Evolutionary conservation across 2,113 vertebrate species (phyloP).

Genomic region (Eleginops maclovinus): DNA sequence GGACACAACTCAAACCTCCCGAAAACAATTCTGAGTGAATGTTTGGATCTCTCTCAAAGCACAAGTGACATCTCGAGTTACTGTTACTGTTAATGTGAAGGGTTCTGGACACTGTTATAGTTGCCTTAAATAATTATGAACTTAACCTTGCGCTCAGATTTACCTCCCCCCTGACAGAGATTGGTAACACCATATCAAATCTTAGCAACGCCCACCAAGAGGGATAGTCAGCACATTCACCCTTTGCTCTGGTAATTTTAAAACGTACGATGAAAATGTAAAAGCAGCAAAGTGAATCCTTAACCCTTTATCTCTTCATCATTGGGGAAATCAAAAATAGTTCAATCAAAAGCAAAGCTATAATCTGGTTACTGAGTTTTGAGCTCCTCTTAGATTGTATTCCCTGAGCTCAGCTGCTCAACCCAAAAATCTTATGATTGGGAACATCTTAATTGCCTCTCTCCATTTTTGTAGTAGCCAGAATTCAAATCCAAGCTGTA

Average conservation of each 20-base stretch:
- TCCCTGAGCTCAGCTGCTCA: slow-evolving; percentile 6
- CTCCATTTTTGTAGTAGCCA: slow-evolving; percentile 1
- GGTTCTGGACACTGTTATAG: slow-evolving; percentile 17
- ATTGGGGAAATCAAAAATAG: slow-evolving; percentile 9
- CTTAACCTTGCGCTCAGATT: slow-evolving; percentile 55
- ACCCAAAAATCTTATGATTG: not conserved
- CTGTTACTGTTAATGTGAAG: not conserved
- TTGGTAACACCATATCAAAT: slow-evolving; percentile 80
- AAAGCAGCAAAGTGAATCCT: slow-evolving; percentile 25
- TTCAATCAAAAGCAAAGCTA: slow-evolving; percentile 9
- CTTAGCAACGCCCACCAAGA: slow-evolving; percentile 57
- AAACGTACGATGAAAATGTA: slow-evolving; percentile 22
- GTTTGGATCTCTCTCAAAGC: slow-evolving; percentile 24
- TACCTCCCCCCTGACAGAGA: slow-evolving; percentile 56
- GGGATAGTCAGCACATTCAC: slow-evolving; percentile 75
- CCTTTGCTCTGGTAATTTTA: slow-evolving; percentile 59
- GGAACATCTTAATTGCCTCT: slow-evolving; percentile 6
- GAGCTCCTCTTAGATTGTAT: not conserved
- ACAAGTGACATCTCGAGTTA: not conserved
- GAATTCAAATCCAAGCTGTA: slow-evolving; percentile 33
- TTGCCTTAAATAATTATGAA: slow-evolving; percentile 55
- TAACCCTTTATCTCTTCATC: not conserved
- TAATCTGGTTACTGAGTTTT: not conserved
- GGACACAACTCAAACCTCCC: slow-evolving; percentile 49
- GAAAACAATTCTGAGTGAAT: slow-evolving; percentile 25